Conservation (phyloP, 2,113 vertebrate genomes). For the Malurus melanocephalus region DNA sequence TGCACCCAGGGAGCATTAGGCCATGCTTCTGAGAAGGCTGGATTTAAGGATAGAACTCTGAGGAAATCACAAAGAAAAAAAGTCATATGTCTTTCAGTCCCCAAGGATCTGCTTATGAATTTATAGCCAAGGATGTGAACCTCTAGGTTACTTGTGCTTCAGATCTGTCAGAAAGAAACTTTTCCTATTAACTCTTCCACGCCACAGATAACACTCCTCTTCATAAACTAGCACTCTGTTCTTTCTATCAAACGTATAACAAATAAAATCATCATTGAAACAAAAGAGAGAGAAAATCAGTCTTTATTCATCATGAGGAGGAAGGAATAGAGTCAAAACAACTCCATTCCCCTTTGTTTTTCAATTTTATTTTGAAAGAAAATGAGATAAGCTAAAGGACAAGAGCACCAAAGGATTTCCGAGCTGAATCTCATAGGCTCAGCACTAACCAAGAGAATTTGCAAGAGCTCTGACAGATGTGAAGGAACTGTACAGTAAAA, state of each 20-base stretch:
- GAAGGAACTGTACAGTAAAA: background rate
- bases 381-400: background rate
- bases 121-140: background rate
- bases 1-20: background rate
- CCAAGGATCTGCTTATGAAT: background rate
- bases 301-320: background rate
- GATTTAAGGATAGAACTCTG: background rate
- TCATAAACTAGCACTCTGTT: background rate
- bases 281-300: background rate
- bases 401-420: background rate
- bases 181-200: background rate
- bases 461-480: background rate
- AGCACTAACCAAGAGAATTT: background rate
- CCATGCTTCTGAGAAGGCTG: conserved; percentile 1
- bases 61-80: conserved; percentile 32
- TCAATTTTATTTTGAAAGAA: background rate
- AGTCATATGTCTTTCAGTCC: background rate
- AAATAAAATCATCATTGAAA: background rate
- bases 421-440: background rate
- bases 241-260: background rate
- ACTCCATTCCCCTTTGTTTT: background rate
- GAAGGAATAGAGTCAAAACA: background rate
- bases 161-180: background rate
- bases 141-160: background rate
- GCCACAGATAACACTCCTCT: background rate